Evolutionary conservation across 2,113 vertebrate genomes (phyloP).

Genomic region (Periophthalmodon schlosseri): DNA sequence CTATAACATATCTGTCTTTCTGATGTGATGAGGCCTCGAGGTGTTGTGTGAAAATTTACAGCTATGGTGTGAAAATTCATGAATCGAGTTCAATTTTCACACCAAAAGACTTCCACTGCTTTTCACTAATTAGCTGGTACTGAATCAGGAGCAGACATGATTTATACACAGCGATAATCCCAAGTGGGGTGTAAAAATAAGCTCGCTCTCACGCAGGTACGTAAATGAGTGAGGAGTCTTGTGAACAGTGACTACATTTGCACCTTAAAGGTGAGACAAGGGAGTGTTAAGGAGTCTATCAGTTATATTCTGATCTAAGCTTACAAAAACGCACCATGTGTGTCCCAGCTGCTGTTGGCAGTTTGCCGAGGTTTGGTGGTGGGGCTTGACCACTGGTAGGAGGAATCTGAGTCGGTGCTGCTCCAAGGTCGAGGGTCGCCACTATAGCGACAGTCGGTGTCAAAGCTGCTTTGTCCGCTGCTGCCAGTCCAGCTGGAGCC

Average conservation of each 20-base stretch:
- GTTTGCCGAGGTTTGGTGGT: conserved; percentile 82
- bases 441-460: conserved; percentile 85
- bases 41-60: conserved; percentile 68
- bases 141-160: conserved; percentile 43
- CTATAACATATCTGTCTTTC: conserved; percentile 25
- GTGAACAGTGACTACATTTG: conserved; percentile 25
- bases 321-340: conserved; percentile 32
- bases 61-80: conserved; percentile 58
- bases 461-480: conserved; percentile 92
- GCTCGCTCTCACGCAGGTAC: conserved; percentile 28
- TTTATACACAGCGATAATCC: conserved; percentile 52
- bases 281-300: conserved; percentile 10
- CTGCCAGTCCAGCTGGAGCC: conserved; percentile 86
- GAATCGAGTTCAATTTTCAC: conserved; percentile 52
- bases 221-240: conserved; percentile 25
- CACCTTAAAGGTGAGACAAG: conserved; percentile 23
- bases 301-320: not conserved
- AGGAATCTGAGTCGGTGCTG: conserved; percentile 94
- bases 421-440: conserved; percentile 92
- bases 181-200: conserved; percentile 24
- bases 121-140: conserved; percentile 59
- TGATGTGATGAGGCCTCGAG: conserved; percentile 50
- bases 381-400: conserved; percentile 75
- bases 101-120: conserved; percentile 53
- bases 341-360: conserved; percentile 77